Base-by-base conservation (phyloP, 1,140 invertebrate species). In the Brachystomella parvula region DNA sequence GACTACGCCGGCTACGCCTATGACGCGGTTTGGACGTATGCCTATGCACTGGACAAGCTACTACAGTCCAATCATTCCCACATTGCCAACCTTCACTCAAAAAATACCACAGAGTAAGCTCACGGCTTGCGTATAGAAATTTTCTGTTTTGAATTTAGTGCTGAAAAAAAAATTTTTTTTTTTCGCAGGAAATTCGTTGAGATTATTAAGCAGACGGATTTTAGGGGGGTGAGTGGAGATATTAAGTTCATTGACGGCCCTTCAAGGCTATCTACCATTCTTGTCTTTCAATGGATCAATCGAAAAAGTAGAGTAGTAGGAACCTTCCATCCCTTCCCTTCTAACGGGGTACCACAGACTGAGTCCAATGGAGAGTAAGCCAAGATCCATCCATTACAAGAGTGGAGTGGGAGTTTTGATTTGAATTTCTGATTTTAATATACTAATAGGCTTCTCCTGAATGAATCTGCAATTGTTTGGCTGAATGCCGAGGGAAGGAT, bases 11-110 rank as follows among this genome's bases (percentile, higher is more conserved):
- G 87, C 21, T 66, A 66, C 75, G 81, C 81, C 0, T 92, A 92
- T 76, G 90, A 93, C 78, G 89, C 89, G 0, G 86, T 91, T 49
- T 92, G 90, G 90, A 84, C 85, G 1, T 92, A 89, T 76, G 90
- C 88, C 3, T 78, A 84, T 21, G 89, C 88, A 1, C 76, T 89
- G 24, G 83, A 89, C 71, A 79, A 82, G 68, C 76, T 90, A 0
- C 74, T 87, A 0, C 82, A 80, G 57, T 81, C 79, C 47, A 79
- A 85, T 75, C 80, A 81, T 15, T 81, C 83, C 33, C 81, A 82
- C 47, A 73, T 85, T 2, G 79, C 83, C 31, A 79, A 82, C 70
- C 74, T 88, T 17, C 85, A 86, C 74, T 81, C 81, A 1, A 75
- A 79, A 63, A 79, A 78, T 61, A 84, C 82, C 15, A 82, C 83